phyloP scores from a whole-genome alignment of 2,888 invertebrate species.

The Saturnia japonica region DNA sequence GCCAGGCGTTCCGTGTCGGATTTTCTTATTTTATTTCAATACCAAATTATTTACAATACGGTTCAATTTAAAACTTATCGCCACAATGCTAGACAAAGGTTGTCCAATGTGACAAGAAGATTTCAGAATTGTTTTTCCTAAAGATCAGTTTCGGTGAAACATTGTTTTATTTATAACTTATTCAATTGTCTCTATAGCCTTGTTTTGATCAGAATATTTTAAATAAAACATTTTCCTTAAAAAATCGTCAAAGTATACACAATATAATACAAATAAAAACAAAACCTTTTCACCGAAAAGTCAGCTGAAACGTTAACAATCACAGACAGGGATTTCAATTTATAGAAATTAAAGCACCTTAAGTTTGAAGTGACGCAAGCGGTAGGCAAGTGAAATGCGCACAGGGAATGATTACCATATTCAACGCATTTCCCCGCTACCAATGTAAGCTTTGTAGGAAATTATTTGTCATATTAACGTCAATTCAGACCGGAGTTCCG shows the following conservation, averaged over 20 bases:
- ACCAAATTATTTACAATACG: too few species aligned
- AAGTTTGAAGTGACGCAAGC: conserved; percentile 60
- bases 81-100: too few species aligned
- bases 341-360: conserved; percentile 43
- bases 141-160: neutral
- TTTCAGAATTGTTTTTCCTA: neutral
- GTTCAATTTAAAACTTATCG: too few species aligned
- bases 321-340: conserved; percentile 11
- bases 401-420: conserved; percentile 76
- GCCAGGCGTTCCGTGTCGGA: too few species aligned
- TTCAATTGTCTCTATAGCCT: neutral
- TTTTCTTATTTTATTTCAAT: too few species aligned
- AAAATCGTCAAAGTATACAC: neutral
- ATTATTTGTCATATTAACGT: conserved; percentile 81
- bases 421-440: conserved; percentile 66
- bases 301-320: neutral
- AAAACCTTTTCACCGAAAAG: neutral
- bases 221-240: neutral
- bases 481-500: conserved; percentile 64
- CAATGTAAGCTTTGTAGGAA: conserved; percentile 69
- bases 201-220: neutral
- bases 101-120: neutral
- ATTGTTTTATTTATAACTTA: neutral
- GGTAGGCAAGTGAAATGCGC: conserved; percentile 53
- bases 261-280: neutral